Base-by-base conservation (phyloP, 2,113 vertebrate species). In the Monarcha castaneiventris region DNA sequence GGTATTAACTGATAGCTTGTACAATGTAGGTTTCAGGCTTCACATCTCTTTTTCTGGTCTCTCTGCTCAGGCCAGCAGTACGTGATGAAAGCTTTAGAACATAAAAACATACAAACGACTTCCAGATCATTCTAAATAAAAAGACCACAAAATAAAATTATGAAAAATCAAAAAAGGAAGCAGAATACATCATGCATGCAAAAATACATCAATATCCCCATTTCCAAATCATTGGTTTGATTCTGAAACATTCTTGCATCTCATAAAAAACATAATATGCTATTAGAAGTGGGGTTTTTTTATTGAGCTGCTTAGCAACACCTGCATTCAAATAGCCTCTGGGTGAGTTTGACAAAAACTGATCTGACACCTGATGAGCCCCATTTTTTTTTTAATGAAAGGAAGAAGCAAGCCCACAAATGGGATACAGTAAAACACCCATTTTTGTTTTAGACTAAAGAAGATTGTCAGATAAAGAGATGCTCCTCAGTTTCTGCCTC, bases 271-370 rank as follows among this genome's bases (percentile, higher is more conserved):
- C 39, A 33, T 32, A 95, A 73, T 41, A 66, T 13, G 17, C 19
- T n/a, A 48, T 12, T 8, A 94, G 77, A 94, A 82, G 63, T 32
- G 55, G 55, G 1, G 84, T 88, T 92, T 81, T 39, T 63, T 29
- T 74, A 79, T 22, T 68, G 56, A 84, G 82, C 79, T 95, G 85
- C 87, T 88, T 56, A 93, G 90, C 64, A 96, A 90, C 87, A 96
- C 79, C 85, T 88, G 76, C 18, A 7, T 71, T 92, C 68, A 87
- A 93, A 74, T 6, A 93, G 73, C 92, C 79, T 72, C 48, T 2
- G 3, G 89, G 14, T 26, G 66, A 56, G 48, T 66, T 77, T 84
- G 68, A 95, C 90, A 88, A 93, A 59, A 96, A 91, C 51, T 46
- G 63, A 94, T 76, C 51, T 77, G 84, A 94, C 93, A 94, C 62